phyloP scores from a whole-genome alignment of 1,140 invertebrate genomes.

The Phthorimaea operculella region DNA sequence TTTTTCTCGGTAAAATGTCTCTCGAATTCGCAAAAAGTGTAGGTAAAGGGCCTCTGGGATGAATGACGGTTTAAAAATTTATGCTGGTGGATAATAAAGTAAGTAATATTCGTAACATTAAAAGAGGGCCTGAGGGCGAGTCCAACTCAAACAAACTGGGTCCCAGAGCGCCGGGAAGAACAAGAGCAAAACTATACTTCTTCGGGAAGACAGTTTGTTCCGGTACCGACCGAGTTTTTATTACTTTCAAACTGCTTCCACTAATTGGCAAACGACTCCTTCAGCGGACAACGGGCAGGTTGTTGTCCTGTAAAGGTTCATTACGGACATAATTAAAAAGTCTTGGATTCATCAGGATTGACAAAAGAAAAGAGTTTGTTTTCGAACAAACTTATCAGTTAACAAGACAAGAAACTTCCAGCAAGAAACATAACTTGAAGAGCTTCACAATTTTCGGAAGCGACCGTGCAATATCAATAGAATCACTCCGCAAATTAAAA shows the following conservation, averaged over 20 bases:
- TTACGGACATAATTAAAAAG: constrained; percentile 8
- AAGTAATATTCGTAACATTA: background rate
- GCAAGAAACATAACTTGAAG: no score
- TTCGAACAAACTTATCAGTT: no score
- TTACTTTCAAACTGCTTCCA: constrained; percentile 12
- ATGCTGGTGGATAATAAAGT: background rate
- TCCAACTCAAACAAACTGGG: constrained; percentile 2
- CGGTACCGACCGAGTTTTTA: constrained; percentile 9
- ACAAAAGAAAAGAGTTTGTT: no score
- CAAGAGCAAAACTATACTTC: constrained; percentile 1
- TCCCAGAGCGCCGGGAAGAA: background rate
- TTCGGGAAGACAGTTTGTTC: constrained; percentile 1
- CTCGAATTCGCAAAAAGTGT: background rate
- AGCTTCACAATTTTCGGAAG: background rate
- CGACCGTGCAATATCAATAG: background rate
- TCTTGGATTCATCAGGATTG: background rate
- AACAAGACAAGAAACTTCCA: no score
- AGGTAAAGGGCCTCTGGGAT: background rate
- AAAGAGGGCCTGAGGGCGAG: constrained; percentile 2
- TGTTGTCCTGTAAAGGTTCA: constrained; percentile 16
- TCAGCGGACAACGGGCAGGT: constrained; percentile 12
- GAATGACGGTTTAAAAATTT: constrained; percentile 1
- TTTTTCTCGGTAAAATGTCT: background rate
- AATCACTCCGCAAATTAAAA: background rate
- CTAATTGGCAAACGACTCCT: constrained; percentile 24